Conservation (phyloP, 2,797 vertebrate genomes). For the Channallabes apus region DNA sequence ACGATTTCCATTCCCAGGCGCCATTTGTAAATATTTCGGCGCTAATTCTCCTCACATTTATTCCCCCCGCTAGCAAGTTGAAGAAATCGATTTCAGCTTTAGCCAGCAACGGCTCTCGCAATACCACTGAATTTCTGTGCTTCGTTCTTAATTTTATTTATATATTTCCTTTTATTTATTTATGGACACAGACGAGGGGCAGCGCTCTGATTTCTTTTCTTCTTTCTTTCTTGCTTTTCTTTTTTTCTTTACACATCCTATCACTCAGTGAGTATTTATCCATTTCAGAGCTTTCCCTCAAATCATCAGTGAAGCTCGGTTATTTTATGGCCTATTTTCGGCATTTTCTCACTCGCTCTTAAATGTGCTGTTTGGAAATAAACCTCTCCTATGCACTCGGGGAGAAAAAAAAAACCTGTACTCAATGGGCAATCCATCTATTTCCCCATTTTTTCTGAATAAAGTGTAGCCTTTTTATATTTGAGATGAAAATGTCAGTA, state of each 20-base stretch:
- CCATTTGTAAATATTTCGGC: slow-evolving; percentile 57
- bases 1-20: slow-evolving; percentile 33
- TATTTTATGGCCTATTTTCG: slow-evolving; percentile 46
- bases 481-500: slow-evolving; percentile 88
- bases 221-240: not conserved
- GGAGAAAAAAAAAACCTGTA: slow-evolving; percentile 60
- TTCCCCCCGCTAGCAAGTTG: slow-evolving; percentile 30
- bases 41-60: slow-evolving; percentile 44
- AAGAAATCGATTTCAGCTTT: slow-evolving; percentile 41
- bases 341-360: slow-evolving; percentile 58
- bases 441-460: slow-evolving; percentile 76
- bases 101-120: slow-evolving; percentile 11
- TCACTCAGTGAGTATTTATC: slow-evolving; percentile 23
- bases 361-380: slow-evolving; percentile 69
- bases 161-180: slow-evolving; percentile 19
- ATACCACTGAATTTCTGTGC: slow-evolving; percentile 25
- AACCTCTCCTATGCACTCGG: slow-evolving; percentile 60
- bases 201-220: not conserved
- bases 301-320: slow-evolving; percentile 30
- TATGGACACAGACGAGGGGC: not conserved
- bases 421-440: slow-evolving; percentile 76
- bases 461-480: slow-evolving; percentile 87
- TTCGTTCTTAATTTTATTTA: slow-evolving; percentile 33
- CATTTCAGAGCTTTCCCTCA: slow-evolving; percentile 17
- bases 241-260: slow-evolving; percentile 13